Evolutionary conservation across 2,797 vertebrate species (phyloP).

Genomic region (Onychomys arenicola): DNA sequence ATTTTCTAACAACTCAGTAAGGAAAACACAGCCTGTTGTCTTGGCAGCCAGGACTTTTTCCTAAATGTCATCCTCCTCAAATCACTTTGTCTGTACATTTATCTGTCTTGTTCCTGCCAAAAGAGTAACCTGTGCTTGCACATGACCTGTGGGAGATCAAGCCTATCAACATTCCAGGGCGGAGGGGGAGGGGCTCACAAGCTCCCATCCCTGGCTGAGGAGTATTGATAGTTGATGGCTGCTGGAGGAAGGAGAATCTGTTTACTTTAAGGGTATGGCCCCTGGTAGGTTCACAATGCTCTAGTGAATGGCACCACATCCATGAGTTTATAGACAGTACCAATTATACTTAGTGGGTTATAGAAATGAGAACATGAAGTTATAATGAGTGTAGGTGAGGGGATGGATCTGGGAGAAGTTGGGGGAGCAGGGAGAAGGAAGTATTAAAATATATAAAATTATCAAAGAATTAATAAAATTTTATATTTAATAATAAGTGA

Average conservation of each 20-base stretch:
- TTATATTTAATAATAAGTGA: not conserved
- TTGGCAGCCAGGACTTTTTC: not conserved
- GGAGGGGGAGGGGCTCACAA: not conserved
- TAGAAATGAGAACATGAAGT: not conserved
- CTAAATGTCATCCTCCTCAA: not conserved
- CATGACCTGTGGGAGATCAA: not conserved
- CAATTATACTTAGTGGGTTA: not conserved
- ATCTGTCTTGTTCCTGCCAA: not conserved
- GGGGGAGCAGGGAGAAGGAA: not conserved
- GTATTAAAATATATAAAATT: not conserved
- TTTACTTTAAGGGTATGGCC: not conserved
- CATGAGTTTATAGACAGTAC: not conserved
- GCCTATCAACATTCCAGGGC: not conserved
- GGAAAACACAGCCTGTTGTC: not conserved
- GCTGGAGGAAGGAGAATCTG: not conserved
- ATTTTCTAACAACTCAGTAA: not conserved
- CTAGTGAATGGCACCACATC: not conserved
- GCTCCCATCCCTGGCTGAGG: not conserved
- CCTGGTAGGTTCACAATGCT: not conserved
- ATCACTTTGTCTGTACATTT: not conserved
- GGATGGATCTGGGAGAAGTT: not conserved
- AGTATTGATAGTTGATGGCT: not conserved
- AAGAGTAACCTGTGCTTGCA: not conserved
- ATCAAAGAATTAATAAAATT: not conserved
- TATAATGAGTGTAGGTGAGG: not conserved